These are phyloP conservation scores for Phylloscopus trochiloides DNA, from an alignment of 2,113 vertebrate genomes.

Conservation along the genomic window DNA sequence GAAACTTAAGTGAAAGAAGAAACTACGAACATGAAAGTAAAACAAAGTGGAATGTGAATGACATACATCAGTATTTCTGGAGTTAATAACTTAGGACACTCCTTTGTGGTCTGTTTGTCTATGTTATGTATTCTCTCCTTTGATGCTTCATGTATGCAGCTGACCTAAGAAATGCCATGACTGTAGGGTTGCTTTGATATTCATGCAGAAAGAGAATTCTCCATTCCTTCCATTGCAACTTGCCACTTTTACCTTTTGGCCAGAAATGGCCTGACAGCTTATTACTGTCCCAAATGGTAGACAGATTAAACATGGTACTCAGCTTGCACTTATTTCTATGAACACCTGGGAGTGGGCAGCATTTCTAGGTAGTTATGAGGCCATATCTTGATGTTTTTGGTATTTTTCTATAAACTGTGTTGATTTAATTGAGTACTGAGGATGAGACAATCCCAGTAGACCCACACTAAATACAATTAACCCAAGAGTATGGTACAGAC, in stretches of 20 bases:
- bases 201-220: not conserved
- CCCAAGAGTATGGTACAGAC: not conserved
- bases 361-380: not conserved
- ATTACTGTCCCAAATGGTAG: not conserved
- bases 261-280: not conserved
- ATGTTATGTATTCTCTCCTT: not conserved
- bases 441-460: not conserved
- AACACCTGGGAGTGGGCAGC: not conserved
- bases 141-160: not conserved
- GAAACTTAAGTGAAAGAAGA: not conserved
- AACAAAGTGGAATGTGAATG: not conserved
- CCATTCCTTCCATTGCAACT: not conserved
- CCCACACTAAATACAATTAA: not conserved
- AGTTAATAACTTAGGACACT: not conserved
- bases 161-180: not conserved
- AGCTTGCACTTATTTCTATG: not conserved
- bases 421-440: not conserved
- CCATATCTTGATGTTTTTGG: not conserved
- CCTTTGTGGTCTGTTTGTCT: accelerated
- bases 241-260: not conserved
- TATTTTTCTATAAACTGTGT: not conserved
- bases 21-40: not conserved
- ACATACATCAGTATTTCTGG: not conserved
- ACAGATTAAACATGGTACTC: not conserved
- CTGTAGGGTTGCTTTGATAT: not conserved